These are phyloP conservation scores for Trissolcus japonicus DNA, from an alignment of 2,888 invertebrate species.

Conservation along the genomic window DNA sequence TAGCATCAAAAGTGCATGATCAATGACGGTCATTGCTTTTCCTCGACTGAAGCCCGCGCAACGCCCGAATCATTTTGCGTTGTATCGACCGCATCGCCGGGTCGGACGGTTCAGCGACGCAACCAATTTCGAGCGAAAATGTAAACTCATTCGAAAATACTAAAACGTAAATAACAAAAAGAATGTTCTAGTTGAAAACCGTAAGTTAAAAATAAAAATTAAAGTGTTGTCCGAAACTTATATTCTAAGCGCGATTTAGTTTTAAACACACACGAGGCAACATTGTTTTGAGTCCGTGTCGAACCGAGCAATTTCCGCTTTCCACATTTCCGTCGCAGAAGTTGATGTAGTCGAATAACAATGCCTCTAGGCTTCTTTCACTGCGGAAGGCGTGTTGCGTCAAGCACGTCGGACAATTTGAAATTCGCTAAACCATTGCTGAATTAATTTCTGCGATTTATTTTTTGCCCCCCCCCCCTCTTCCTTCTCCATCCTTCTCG, in stretches of 20 bases:
- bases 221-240: conserved; percentile 27
- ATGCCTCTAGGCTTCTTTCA: conserved; percentile 52
- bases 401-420: conserved; percentile 43
- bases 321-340: conserved; percentile 55
- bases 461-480: neutral
- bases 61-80: conserved; percentile 45
- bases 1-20: conserved; percentile 55
- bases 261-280: conserved; percentile 27
- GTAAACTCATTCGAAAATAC: conserved; percentile 40
- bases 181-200: no score
- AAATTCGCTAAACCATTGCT: conserved; percentile 21
- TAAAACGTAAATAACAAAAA: no score
- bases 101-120: conserved; percentile 18
- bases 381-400: conserved; percentile 47
- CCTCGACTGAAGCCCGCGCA: conserved; percentile 40
- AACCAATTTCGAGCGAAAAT: conserved; percentile 5
- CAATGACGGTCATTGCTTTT: conserved; percentile 55
- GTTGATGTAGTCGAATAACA: conserved; percentile 54
- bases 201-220: no score
- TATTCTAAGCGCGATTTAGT: conserved; percentile 37
- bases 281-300: conserved; percentile 23
- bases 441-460: conserved; percentile 41
- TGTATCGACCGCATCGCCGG: conserved; percentile 43
- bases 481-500: neutral
- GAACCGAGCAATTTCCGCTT: conserved; percentile 56